Evolutionary conservation across 92 coral and sea anemone genomes (phyloP), one percentile per base, ranked within the genome.

Genomic region (Epizoanthus fatuus): DNA sequence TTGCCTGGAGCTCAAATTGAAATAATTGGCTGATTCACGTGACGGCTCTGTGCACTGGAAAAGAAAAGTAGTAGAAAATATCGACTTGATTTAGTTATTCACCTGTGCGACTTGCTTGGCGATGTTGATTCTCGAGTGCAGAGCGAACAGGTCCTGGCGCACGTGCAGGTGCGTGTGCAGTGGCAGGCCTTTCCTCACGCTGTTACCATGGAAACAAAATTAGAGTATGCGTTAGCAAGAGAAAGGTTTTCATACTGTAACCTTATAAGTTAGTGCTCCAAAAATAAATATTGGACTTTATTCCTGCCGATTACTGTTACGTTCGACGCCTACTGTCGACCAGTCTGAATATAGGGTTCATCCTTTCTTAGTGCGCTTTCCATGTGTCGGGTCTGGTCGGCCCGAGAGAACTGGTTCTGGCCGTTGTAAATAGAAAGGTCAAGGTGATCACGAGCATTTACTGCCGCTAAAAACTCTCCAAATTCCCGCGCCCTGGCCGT

Each of bases 41-140:
- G 47, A 4, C 2, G 7, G 7, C 5, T 4, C 7, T 42, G 47
- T 42, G 47, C 47, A 4, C 47, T 42, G 47, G 5, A 4, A 42
- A 42, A 7, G 47, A 42, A 42, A 47, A 59, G 12, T 0, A 7
- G 13, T 17, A 15, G 19, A n/a, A 29, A 37, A 19, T 35, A 45
- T 16, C 13, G 15, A 45, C 20, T 81, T 29, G 37, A 45, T 15
- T 16, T 44, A 35, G 16, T 13, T 15, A 11, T 70, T 70, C 55
- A 93, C 97, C 94, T 93, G 97, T 45, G 98, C 98, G 12, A 97
- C 93, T 78, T 97, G 99, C 57, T 93, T 90, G 55, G 96, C 96
- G 64, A 97, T 93, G 45, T 95, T 93, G 80, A 97, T 93, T 86
- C 95, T 84, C 12, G 91, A 91, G 35, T 92, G 90, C 75, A 95